Evolutionary conservation across 2,797 vertebrate genomes (phyloP).

Genomic region (Esox masquinongy): DNA sequence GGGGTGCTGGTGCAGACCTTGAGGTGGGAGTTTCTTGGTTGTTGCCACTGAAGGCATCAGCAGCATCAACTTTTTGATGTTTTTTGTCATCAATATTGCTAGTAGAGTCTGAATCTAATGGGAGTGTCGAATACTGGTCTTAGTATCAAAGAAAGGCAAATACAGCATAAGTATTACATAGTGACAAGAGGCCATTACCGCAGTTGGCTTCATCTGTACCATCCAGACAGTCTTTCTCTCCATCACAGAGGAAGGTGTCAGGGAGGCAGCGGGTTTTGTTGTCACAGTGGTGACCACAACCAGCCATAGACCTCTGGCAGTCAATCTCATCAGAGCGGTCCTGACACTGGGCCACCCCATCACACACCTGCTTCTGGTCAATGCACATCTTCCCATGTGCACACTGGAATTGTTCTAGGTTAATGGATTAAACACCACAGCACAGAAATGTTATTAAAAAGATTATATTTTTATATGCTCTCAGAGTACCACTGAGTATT

Average conservation of each 20-base stretch:
- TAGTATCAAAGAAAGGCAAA: background rate
- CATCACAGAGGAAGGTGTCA: slow-evolving; percentile 77
- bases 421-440: background rate
- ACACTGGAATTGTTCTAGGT: slow-evolving; percentile 72
- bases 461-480: background rate
- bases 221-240: slow-evolving; percentile 80
- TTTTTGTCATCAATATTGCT: background rate
- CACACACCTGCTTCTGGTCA: slow-evolving; percentile 67
- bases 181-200: slow-evolving; percentile 56
- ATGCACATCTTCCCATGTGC: slow-evolving; percentile 71
- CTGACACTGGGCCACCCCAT: slow-evolving; percentile 76
- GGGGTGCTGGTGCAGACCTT: slow-evolving; percentile 30
- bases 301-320: slow-evolving; percentile 62
- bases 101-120: background rate
- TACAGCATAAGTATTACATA: background rate
- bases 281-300: slow-evolving; percentile 79
- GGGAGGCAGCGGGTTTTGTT: slow-evolving; percentile 74
- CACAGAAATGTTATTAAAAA: background rate
- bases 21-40: slow-evolving; percentile 40
- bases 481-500: background rate
- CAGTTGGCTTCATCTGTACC: slow-evolving; percentile 77
- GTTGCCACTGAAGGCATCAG: background rate
- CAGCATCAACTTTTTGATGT: background rate
- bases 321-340: slow-evolving; percentile 81
- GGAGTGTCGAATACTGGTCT: background rate